Base-by-base conservation (phyloP, 2,797 vertebrate genomes). In the Acrocephalus scirpaceus region DNA sequence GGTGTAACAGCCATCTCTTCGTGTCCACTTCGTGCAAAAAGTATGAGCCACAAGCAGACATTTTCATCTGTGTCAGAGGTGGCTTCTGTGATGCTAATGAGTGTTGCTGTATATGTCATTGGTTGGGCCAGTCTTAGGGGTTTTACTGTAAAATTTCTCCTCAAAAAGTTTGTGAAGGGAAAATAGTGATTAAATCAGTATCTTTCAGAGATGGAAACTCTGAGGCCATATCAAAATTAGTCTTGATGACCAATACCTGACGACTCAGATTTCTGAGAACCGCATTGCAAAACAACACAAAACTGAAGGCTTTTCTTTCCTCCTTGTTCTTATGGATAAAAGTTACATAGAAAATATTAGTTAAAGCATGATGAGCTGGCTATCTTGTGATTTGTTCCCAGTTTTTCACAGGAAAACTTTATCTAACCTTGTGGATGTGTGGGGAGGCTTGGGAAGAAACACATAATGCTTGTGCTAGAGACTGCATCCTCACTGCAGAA, bases 181-280 rank as follows among this genome's bases (percentile, higher is more conserved):
- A 79, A 93, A 79, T 19, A 85, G 64, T 79, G 77, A 90, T 94
- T 92, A 95, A 92, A 93, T 90, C 74, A 90, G 64, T 85, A 73
- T 56, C 38, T 88, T 53, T 79, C 60, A 94, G 60, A 84, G 47
- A 58, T 71, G 27, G 88, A 90, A 94, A 92, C 60, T 79, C 86
- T 87, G 77, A 93, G 60, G 76, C 67, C 77, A 79, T 78, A 70
- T 90, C 64, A 95, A 53, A 94, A 81, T 92, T 92, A 76, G 66
- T 73, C 79, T 81, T 70, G 86, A 60, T 90, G 88, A 80, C 92
- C 96, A 86, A 44, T 65, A 91, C 40, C 23, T 84, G 48, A 78
- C 0, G 0, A 73, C 19, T 80, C 54, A 73, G 56, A 84, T 88
- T 86, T 86, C 76, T 47, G 57, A 95, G 90, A 93, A 81, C 5